Conservation (phyloP, 92 coral and sea anemone genomes). For the Zoanthus gigantus region DNA sequence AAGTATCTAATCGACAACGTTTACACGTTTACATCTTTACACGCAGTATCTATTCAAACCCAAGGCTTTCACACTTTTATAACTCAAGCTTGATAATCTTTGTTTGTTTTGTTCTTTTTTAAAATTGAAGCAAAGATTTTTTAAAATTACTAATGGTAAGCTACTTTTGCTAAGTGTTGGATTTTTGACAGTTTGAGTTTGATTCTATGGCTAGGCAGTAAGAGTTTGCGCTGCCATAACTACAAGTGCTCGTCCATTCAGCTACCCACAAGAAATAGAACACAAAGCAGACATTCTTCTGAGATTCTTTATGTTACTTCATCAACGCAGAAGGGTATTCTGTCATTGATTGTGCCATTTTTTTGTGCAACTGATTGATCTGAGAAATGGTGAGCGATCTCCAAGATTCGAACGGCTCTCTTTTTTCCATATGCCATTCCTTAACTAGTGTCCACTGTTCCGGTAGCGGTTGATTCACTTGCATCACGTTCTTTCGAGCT, state of each 20-base stretch:
- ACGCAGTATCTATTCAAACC: too few species aligned
- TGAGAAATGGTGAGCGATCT: constrained; percentile 80
- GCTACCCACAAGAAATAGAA: not conserved
- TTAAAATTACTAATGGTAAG: too few species aligned
- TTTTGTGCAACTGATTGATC: constrained; percentile 70
- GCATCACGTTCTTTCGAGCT: constrained; percentile 48
- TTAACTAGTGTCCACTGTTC: constrained; percentile 94
- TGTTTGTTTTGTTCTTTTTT: too few species aligned
- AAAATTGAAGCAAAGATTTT: too few species aligned
- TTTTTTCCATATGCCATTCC: constrained; percentile 87
- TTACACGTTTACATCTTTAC: too few species aligned
- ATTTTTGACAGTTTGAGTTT: too few species aligned
- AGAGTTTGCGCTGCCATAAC: too few species aligned
- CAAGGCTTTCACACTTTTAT: too few species aligned
- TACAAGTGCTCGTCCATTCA: not conserved
- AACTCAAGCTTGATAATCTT: too few species aligned
- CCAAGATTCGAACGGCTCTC: constrained; percentile 83
- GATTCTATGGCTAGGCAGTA: too few species aligned
- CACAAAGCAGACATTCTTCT: not conserved
- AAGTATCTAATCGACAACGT: too few species aligned
- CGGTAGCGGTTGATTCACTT: constrained; percentile 66
- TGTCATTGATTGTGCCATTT: constrained; percentile 72
- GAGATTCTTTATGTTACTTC: constrained; percentile 29
- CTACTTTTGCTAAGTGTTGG: too few species aligned
- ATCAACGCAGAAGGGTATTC: constrained; percentile 76